Evolutionary conservation across 1,140 invertebrate species (phyloP).

Genomic region (Amyelois transitella): DNA sequence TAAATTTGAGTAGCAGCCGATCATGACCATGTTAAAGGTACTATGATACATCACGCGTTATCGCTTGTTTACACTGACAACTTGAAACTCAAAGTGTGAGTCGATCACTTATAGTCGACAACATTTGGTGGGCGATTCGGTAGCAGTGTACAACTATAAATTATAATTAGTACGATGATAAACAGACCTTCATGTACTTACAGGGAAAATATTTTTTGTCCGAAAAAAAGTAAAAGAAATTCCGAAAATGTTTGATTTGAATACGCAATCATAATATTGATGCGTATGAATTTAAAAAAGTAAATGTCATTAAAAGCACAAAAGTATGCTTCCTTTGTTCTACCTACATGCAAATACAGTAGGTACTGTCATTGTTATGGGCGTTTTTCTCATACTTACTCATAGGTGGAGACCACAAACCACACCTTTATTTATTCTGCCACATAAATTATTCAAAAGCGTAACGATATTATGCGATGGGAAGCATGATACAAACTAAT

Average conservation of each 20-base stretch:
- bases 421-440: slow-evolving; percentile 48
- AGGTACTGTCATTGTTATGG: slow-evolving; percentile 17
- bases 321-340: no score
- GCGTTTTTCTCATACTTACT: slow-evolving; percentile 24
- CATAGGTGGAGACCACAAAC: slow-evolving; percentile 48
- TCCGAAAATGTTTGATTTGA: no score
- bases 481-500: slow-evolving; percentile 49
- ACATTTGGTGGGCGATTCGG: background rate
- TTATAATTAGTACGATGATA: background rate
- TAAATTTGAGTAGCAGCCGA: background rate
- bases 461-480: slow-evolving; percentile 50
- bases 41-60: background rate
- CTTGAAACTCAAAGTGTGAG: slow-evolving; percentile 19
- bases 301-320: no score
- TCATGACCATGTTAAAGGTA: background rate
- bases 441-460: slow-evolving; percentile 52
- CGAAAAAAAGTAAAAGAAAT: no score
- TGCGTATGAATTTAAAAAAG: background rate
- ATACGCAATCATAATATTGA: no score
- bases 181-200: no score
- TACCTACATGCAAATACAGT: background rate
- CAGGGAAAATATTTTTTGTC: no score
- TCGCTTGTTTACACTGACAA: slow-evolving; percentile 2
- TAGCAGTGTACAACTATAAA: background rate
- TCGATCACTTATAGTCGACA: slow-evolving; percentile 18